Evolutionary conservation across 2,113 vertebrate species (phyloP).

Genomic region (Cyprinodon tularosa): DNA sequence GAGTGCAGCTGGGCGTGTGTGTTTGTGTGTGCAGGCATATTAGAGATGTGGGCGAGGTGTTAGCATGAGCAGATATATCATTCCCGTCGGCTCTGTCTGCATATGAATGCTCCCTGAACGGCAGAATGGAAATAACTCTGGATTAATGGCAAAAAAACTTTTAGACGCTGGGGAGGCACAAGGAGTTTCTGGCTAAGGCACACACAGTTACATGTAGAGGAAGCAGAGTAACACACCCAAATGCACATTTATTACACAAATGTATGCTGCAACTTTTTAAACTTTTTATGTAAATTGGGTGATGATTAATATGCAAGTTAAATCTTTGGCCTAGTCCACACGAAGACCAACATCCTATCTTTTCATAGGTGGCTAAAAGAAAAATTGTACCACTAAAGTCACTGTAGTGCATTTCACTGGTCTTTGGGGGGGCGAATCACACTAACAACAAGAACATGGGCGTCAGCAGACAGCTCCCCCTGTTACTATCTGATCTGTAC

Average conservation of each 20-base stretch:
- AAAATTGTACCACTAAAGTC: too few species aligned
- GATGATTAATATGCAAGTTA: too few species aligned
- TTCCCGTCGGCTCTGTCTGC: slow-evolving; percentile 53
- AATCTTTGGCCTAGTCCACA: too few species aligned
- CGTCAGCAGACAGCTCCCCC: too few species aligned
- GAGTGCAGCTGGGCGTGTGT: slow-evolving; percentile 17
- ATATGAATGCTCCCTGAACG: slow-evolving; percentile 35
- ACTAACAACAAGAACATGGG: too few species aligned
- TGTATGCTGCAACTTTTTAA: neutral
- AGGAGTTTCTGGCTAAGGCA: slow-evolving; percentile 9
- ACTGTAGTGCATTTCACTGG: too few species aligned
- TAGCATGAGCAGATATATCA: slow-evolving; percentile 52
- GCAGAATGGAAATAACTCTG: slow-evolving; percentile 42
- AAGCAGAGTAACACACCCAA: neutral
- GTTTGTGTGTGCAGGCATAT: slow-evolving; percentile 39
- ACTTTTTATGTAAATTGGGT: neutral
- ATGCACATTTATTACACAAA: neutral
- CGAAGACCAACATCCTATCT: too few species aligned
- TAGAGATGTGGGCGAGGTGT: slow-evolving; percentile 50
- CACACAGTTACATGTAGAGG: neutral
- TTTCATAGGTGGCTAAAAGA: too few species aligned
- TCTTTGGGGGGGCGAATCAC: too few species aligned
- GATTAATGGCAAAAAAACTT: slow-evolving; percentile 38
- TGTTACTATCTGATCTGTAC: too few species aligned
- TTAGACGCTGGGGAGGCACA: slow-evolving; percentile 32